Base-by-base conservation (phyloP, 2,797 vertebrate species). In the Xenentodon cancila region DNA sequence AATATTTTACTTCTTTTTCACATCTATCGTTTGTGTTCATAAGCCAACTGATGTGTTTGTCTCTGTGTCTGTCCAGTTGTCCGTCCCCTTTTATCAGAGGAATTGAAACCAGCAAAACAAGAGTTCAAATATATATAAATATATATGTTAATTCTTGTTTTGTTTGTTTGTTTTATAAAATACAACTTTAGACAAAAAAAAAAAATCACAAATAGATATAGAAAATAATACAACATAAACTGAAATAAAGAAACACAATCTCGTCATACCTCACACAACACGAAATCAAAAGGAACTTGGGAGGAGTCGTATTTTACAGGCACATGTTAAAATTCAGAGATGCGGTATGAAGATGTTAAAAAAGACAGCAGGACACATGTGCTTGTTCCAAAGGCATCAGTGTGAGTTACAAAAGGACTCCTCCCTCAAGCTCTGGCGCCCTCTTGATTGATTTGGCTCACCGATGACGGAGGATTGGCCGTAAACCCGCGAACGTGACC, bases 211-310 rank as follows among this genome's bases (percentile, higher is more conserved):
- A 87, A 89, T 37, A 80, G 60, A 75, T 20, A 21, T n/a, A 90
- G 5, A 87, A 91, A 90, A 89, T 72, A 86, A 90, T 88, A 76
- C 85, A 92, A 92, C 82, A 71, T 74, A 85, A 89, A 91, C 82
- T 83, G 64, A 92, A 87, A 90, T 88, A 56, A 81, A 82, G 69
- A 92, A 90, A 93, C 84, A 90, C 88, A 90, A 93, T 92, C 90
- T 92, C 69, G 73, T 93, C 92, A 93, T 94, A 94, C 93, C 94
- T 94, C 94, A 94, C 93, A 87, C 90, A 92, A 93, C 91, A 91
- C 86, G 76, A 92, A 89, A 91, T 90, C 90, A 88, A 92, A 90
- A 89, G 64, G 86, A 92, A 86, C 85, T 85, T 82, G 85, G 88
- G 84, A 90, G 86, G 89, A 86, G 84, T 86, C 37, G 69, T 81